Percentiles rank a stretch among this genome's conserved stretches.
Conservation (phyloP, 2,888 invertebrate genomes). For the Macaria liturata region DNA sequence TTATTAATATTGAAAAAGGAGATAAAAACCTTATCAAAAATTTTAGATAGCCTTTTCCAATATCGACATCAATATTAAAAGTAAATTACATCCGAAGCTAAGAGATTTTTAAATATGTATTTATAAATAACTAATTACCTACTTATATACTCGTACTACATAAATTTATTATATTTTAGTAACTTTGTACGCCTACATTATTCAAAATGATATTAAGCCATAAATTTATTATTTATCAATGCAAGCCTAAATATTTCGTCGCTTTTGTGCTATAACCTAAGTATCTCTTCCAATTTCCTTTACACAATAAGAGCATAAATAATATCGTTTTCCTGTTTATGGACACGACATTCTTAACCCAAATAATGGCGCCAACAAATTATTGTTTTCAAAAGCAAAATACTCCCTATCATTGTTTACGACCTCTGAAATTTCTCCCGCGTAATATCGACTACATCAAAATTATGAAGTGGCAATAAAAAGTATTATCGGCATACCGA, state of each 20-base stretch:
- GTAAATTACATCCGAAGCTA: no score
- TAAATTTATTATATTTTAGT: no score
- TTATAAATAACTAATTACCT: not conserved
- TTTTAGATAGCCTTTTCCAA: not conserved
- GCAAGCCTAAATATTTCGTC: no score
- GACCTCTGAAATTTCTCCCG: constrained; percentile 18
- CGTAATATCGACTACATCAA: constrained; percentile 41
- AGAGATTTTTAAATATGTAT: no score
- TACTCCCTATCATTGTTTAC: constrained; percentile 23
- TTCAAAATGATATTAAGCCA: no score
- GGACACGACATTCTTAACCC: constrained; percentile 11
- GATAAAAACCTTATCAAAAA: not conserved
- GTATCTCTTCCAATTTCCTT: constrained; percentile 1
- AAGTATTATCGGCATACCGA: constrained; percentile 46
- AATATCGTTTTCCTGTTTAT: constrained; percentile 7
- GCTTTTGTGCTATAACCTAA: constrained; percentile 4
- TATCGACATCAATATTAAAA: no score
- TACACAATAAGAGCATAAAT: constrained; percentile 15
- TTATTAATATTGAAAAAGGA: constrained; percentile 11
- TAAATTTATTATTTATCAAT: no score
- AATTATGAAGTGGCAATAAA: constrained; percentile 61
- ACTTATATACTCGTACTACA: not conserved
- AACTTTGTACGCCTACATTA: no score
- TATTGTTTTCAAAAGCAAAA: constrained; percentile 24
- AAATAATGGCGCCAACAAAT: constrained; percentile 19